A percentile compares a stretch with the other conserved stretches of the same genome.
phyloP scores from a whole-genome alignment of 2,797 vertebrate species.

The Poecilia gillii region DNA sequence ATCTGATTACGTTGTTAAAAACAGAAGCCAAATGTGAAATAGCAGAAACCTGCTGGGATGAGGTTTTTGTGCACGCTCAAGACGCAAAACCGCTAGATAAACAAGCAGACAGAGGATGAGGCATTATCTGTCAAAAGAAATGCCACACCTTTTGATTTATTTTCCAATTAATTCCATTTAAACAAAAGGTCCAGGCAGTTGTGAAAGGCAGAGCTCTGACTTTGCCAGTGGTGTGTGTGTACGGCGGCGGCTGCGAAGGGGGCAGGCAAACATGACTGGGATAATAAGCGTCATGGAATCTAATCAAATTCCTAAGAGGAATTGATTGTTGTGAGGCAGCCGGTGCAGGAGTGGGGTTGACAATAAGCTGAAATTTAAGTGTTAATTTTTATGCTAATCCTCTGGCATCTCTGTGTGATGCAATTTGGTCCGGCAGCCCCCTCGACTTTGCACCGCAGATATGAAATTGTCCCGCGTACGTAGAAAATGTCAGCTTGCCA shows the following conservation, averaged over 20 bases:
- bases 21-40: not conserved
- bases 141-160: constrained; percentile 96
- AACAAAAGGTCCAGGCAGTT: constrained; percentile 89
- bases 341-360: constrained; percentile 97
- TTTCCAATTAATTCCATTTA: constrained; percentile 94
- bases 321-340: constrained; percentile 98
- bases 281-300: constrained; percentile 99
- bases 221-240: constrained; percentile 50
- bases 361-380: constrained; percentile 99
- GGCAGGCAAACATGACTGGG: constrained; percentile 95
- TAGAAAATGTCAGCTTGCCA: constrained; percentile 99
- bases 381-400: constrained; percentile 99
- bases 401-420: constrained; percentile 97
- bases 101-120: constrained; percentile 32
- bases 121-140: constrained; percentile 84
- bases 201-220: constrained; percentile 42
- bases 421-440: constrained; percentile 89
- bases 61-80: constrained; percentile 6
- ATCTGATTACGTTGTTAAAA: not conserved
- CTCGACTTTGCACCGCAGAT: constrained; percentile 88
- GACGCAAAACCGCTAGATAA: constrained; percentile 29
- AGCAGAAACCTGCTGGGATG: not conserved
- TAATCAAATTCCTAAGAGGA: constrained; percentile 99
- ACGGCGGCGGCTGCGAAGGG: constrained; percentile 80
- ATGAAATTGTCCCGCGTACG: constrained; percentile 98